phyloP scores from a whole-genome alignment of 2,113 vertebrate genomes.

The Hippocampus comes region DNA sequence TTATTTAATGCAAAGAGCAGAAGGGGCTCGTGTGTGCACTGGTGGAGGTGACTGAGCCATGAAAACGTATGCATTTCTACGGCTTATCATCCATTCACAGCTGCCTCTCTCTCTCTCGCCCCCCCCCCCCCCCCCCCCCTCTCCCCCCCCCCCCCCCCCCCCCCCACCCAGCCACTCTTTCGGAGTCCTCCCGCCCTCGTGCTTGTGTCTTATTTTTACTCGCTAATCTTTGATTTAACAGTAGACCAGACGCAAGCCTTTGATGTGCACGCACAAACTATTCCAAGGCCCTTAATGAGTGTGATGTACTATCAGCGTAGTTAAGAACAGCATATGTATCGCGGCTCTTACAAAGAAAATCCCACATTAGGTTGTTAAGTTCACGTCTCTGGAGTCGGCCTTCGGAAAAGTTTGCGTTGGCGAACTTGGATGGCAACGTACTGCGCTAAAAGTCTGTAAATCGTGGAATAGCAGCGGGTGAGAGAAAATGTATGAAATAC shows the following conservation, averaged over 20 bases:
- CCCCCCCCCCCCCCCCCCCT: not conserved
- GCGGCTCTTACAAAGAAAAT: conserved; percentile 11
- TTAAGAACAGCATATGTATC: conserved; percentile 17
- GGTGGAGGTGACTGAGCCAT: conserved; percentile 50
- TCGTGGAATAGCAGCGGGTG: no score
- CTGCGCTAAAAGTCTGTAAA: not conserved
- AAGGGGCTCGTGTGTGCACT: conserved; percentile 13
- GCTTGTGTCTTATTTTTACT: conserved; percentile 49
- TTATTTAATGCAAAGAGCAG: conserved; percentile 40
- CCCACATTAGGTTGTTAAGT: conserved; percentile 13
- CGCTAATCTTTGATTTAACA: conserved; percentile 51
- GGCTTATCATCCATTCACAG: conserved; percentile 65
- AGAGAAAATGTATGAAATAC: not conserved
- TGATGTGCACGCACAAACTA: conserved; percentile 42
- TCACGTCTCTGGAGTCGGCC: not conserved
- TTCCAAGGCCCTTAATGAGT: conserved; percentile 35
- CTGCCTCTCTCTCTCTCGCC: conserved; percentile 16
- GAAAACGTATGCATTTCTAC: conserved; percentile 61
- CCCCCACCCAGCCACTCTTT: not conserved
- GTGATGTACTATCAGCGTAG: conserved; percentile 14
- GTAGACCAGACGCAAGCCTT: conserved; percentile 29
- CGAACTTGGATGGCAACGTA: not conserved
- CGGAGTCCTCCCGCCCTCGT: not conserved
- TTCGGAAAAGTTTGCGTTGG: not conserved
- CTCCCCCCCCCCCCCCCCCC: no score